Evolutionary conservation across 2,888 invertebrate genomes (phyloP), one percentile per base, ranked within the genome.

Genomic region (Trachelus iudaicus): DNA sequence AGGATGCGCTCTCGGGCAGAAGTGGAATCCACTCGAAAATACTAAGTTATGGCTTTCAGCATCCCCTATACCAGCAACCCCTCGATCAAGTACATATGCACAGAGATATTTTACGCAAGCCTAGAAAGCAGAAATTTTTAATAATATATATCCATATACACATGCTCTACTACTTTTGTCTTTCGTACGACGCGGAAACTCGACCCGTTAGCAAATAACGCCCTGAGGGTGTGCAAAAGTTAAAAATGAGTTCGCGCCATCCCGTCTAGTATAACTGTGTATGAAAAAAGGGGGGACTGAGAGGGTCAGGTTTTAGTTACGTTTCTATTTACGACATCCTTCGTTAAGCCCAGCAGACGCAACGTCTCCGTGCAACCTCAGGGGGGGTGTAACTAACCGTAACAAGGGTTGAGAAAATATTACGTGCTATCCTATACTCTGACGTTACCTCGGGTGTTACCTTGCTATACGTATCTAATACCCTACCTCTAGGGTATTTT

Each of bases 301-400:
- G 81, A 81, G 79, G 79, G 79, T 82, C 80, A 81, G 80, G 81
- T 84, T 85, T 83, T 80, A 81, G 81, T 84, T 80, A 80, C 82
- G 80, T 82, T 84, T 84, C 87, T 85, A 84, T 87, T 86, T 83
- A 81, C 80, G 82, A 83, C 78, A 78, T 80, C 77, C 83, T 87
- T 87, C 85, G 86, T 87, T 87, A 86, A 33, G 33, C 12, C 71
- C 71, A 56, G 56, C 23, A 56, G 56, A 9, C 23, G 2, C 9
- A 23, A 23, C 56, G 56, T 56, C 40, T 40, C 40, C 23, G 6
- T 40, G 40, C 40, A 37, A 37, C 13, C 37, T 37, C 37, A 35
- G 35, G 35, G 56, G 40, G 56, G 56, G 23, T 56, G 56, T 23
- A 56, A 56, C 56, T 15, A 56, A 56, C 56, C 71, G 71, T 71